Conservation (phyloP, 2,113 vertebrate species). For the Thunnus thynnus region DNA sequence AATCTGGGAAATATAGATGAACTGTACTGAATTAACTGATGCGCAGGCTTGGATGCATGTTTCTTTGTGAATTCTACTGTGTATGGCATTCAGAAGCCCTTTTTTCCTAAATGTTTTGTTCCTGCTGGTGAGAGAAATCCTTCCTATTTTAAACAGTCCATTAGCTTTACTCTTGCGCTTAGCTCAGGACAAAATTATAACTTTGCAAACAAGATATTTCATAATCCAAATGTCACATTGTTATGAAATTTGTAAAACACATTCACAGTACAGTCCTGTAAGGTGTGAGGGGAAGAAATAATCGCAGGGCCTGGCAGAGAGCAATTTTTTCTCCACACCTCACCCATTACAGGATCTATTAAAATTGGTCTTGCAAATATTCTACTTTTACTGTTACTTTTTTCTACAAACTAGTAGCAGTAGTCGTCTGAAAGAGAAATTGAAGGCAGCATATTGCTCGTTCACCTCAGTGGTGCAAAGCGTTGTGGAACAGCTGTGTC, state of each 20-base stretch:
- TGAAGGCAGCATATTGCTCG: no score
- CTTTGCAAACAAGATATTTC: neutral
- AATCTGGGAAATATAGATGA: neutral
- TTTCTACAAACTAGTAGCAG: neutral
- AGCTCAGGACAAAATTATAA: slow-evolving; percentile 1
- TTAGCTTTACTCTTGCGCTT: slow-evolving; percentile 8
- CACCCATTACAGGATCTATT: neutral
- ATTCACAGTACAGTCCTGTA: neutral
- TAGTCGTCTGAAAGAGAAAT: no score
- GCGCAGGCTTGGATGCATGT: neutral
- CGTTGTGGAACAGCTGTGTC: no score
- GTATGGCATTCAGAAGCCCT: neutral
- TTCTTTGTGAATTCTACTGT: neutral
- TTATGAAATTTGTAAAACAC: neutral
- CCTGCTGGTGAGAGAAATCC: neutral
- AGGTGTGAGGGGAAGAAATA: neutral
- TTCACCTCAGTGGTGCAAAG: no score
- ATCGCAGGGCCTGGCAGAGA: neutral
- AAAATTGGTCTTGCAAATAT: neutral
- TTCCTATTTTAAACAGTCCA: neutral
- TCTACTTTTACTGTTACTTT: neutral
- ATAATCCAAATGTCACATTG: neutral
- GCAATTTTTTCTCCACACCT: neutral
- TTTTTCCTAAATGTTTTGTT: slow-evolving; percentile 1
- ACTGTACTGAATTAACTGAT: neutral